phyloP scores from a whole-genome alignment of 1,140 invertebrate species.

The Drosophila rhopaloa region DNA sequence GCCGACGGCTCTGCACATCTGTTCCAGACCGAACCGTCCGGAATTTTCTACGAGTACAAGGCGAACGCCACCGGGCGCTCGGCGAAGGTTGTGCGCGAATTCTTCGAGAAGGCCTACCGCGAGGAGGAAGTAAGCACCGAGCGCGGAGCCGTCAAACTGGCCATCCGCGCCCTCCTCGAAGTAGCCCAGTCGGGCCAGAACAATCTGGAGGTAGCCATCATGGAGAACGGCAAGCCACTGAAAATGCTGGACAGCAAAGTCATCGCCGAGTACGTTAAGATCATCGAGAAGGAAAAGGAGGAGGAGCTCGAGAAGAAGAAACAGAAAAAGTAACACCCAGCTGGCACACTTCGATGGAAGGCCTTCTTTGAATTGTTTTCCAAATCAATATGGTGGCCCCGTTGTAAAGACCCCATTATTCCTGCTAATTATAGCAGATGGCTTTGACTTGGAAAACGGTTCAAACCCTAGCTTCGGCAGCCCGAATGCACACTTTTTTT shows the following conservation, averaged over 20 bases:
- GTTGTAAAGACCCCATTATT: neutral
- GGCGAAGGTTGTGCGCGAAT: slow-evolving; percentile 99
- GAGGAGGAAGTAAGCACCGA: slow-evolving; percentile 93
- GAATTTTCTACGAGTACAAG: slow-evolving; percentile 99
- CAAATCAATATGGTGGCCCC: neutral
- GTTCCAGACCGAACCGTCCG: slow-evolving; percentile 99
- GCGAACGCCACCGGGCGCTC: slow-evolving; percentile 99
- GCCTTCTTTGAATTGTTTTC: slow-evolving; percentile 30
- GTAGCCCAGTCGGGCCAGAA: slow-evolving; percentile 99
- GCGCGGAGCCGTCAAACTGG: slow-evolving; percentile 95
- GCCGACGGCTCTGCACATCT: slow-evolving; percentile 97
- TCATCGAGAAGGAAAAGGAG: slow-evolving; percentile 99
- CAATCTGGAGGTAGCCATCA: slow-evolving; percentile 99
- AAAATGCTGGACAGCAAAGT: slow-evolving; percentile 96
- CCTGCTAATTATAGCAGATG: neutral
- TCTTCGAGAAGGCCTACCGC: slow-evolving; percentile 98
- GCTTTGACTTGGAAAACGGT: slow-evolving; percentile 19
- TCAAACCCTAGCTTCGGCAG: slow-evolving; percentile 23
- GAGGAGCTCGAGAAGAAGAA: slow-evolving; percentile 99
- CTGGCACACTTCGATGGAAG: neutral
- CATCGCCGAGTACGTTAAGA: slow-evolving; percentile 95
- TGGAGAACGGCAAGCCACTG: slow-evolving; percentile 92
- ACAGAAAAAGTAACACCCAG: slow-evolving; percentile 91
- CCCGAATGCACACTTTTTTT: slow-evolving; percentile 40
- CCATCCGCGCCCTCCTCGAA: slow-evolving; percentile 97